Conservation (phyloP, 2,797 vertebrate species). For the Bovichtus diacanthus region DNA sequence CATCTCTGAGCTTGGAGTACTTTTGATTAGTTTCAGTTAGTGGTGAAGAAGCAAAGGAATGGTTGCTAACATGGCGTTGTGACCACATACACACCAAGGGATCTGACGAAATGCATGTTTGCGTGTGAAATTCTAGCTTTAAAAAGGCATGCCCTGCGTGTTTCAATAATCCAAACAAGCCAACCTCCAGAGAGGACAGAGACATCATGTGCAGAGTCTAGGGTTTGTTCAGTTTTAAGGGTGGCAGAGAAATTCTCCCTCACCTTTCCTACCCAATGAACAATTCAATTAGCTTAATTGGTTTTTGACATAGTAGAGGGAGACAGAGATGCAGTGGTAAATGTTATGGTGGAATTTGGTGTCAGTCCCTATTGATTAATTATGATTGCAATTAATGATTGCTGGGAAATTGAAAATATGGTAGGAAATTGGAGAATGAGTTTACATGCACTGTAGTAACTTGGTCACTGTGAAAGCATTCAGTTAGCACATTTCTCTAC, state of each 20-base stretch:
- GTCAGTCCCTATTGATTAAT: not conserved
- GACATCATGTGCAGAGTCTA: not conserved
- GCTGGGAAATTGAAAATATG: not conserved
- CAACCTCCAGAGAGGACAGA: conserved; percentile 4
- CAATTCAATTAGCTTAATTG: conserved; percentile 25
- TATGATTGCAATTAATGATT: too few species aligned
- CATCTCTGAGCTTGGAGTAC: conserved; percentile 30
- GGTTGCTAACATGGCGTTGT: conserved; percentile 17
- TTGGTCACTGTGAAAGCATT: not conserved
- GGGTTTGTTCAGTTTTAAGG: not conserved
- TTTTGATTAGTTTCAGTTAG: conserved; percentile 41
- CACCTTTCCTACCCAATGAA: not conserved
- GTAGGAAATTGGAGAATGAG: not conserved
- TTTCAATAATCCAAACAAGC: conserved; percentile 24
- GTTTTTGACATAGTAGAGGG: too few species aligned
- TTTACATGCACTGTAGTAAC: not conserved
- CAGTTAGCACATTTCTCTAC: not conserved
- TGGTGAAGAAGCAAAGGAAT: conserved; percentile 47
- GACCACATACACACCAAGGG: conserved; percentile 14
- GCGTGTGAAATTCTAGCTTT: conserved; percentile 35
- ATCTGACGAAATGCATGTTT: conserved; percentile 37
- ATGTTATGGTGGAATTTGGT: not conserved
- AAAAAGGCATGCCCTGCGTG: conserved; percentile 2
- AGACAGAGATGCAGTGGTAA: not conserved
- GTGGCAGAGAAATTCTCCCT: not conserved